Evolutionary conservation across 2,113 vertebrate genomes (phyloP).

Genomic region (Astur gentilis): DNA sequence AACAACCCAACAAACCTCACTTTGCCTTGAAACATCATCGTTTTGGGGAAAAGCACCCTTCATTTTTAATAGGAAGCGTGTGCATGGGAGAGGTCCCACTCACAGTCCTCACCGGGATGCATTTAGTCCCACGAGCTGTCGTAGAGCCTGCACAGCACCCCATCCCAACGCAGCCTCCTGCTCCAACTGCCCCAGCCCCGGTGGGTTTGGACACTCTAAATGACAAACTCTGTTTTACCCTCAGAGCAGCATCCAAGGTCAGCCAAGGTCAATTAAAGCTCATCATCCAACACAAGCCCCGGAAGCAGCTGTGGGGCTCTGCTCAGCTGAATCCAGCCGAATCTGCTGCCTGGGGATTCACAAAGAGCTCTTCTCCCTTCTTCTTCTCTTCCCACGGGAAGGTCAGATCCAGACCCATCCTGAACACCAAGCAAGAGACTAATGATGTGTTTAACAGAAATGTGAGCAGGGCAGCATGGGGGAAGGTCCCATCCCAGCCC

Average conservation of each 20-base stretch:
- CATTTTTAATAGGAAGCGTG: fast-evolving
- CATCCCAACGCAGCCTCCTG: not conserved
- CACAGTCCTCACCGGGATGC: fast-evolving
- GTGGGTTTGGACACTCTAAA: not conserved
- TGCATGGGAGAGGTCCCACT: not conserved
- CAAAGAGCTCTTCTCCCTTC: not conserved
- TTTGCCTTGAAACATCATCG: not conserved
- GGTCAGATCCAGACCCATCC: not conserved
- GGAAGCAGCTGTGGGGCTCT: not conserved
- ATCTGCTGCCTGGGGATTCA: not conserved
- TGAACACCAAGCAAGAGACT: not conserved
- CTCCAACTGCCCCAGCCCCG: not conserved
- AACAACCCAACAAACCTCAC: not conserved
- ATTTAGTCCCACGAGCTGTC: not conserved
- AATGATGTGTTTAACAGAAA: not conserved
- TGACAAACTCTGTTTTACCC: not conserved
- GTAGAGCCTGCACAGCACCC: not conserved
- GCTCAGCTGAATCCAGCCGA: not conserved
- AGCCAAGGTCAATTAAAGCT: not conserved
- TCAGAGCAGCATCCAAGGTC: not conserved
- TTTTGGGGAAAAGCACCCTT: not conserved
- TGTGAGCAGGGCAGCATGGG: fast-evolving
- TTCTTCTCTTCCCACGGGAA: not conserved
- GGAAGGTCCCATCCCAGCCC: not conserved
- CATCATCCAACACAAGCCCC: not conserved